These are phyloP conservation scores for Pelusios castaneus DNA, from an alignment of 2,113 vertebrate species.

Conservation along the genomic window DNA sequence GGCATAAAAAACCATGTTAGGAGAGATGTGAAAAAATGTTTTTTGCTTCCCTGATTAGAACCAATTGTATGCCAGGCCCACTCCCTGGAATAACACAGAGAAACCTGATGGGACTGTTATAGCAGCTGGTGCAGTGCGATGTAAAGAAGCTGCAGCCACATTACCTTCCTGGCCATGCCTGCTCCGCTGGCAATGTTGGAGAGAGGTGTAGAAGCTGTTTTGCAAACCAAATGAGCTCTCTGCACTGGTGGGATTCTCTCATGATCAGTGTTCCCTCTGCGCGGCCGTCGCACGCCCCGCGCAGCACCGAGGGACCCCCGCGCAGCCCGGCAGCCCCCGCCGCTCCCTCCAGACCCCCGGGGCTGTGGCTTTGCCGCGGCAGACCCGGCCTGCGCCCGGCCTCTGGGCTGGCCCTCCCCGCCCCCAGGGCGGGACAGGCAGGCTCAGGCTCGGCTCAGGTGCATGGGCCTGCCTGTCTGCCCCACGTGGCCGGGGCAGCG, in stretches of 20 bases:
- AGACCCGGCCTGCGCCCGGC: no score
- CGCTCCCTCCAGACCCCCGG: no score
- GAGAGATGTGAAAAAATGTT: not conserved
- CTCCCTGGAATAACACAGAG: not conserved
- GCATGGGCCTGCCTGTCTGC: no score
- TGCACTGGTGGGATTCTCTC: not conserved
- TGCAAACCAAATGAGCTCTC: not conserved
- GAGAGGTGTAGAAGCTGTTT: not conserved
- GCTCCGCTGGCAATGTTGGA: not conserved
- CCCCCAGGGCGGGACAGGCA: no score
- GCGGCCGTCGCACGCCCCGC: no score
- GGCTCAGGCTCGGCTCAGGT: no score
- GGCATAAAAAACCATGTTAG: not conserved
- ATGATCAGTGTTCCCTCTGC: no score
- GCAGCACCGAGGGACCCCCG: no score
- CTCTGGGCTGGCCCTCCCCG: no score
- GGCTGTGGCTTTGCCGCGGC: no score
- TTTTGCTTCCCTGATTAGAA: not conserved
- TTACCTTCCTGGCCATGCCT: not conserved
- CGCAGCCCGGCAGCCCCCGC: no score
- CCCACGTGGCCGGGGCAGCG: no score
- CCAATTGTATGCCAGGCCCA: not conserved
- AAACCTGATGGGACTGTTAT: not conserved
- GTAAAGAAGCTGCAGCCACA: not conserved
- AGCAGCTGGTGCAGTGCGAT: not conserved